A percentile compares a stretch with the other conserved stretches of the same genome.
These are phyloP conservation scores for Archocentrus centrarchus DNA, from an alignment of 2,113 vertebrate species.

Conservation along the genomic window DNA sequence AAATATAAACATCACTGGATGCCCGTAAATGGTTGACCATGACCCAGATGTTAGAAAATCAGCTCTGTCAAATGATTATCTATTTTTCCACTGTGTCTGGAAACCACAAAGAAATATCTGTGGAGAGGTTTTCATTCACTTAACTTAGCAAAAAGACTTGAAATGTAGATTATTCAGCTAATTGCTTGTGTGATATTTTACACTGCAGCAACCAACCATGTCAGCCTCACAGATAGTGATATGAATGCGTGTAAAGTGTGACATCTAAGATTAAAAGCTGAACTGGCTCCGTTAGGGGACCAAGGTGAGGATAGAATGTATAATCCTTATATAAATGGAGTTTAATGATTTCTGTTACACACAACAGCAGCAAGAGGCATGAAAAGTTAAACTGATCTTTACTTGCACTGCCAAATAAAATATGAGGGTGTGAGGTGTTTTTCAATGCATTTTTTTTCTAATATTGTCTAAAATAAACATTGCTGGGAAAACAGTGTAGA, in stretches of 20 bases:
- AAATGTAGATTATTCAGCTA: not conserved
- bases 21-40: not conserved
- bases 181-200: not conserved
- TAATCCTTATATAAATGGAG: not conserved
- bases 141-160: not conserved
- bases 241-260: not conserved
- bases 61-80: not conserved
- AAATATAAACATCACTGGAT: not conserved
- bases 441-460: not conserved
- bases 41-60: not conserved
- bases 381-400: not conserved
- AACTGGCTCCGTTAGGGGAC: not conserved
- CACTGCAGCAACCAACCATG: not conserved
- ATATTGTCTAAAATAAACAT: not conserved
- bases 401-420: not conserved
- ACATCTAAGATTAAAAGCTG: not conserved
- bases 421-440: not conserved
- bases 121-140: not conserved
- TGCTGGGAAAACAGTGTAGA: not conserved
- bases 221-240: not conserved
- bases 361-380: not conserved
- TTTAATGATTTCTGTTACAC: not conserved
- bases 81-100: not conserved
- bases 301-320: constrained; percentile 9
- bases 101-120: not conserved